Evolutionary conservation across 2,797 vertebrate genomes (phyloP), one percentile per base, ranked within the genome.

Genomic region (Parambassis ranga): DNA sequence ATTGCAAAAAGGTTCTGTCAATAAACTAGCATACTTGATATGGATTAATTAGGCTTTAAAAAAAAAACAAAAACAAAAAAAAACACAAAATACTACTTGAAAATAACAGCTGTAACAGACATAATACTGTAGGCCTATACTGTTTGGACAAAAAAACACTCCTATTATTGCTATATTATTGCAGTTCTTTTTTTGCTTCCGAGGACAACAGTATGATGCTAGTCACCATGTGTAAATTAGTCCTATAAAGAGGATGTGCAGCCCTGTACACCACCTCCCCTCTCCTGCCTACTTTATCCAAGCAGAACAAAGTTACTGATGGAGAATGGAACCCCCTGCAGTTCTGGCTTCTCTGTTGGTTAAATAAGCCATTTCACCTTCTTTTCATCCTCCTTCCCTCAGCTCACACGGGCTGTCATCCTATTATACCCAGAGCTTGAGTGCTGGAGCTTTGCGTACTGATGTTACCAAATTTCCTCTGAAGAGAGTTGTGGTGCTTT

Each of bases 281-380:
- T 65, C 65, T 82, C 63, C 74, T 82, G 60, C 82, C 62, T 51
- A 62, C 67, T 83, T 84, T 75, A 75, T 65, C 77, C 70, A 82
- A 61, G 80, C 71, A 92, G 87, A 81, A 85, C 77, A 85, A 85
- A 87, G 88, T 79, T 72, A 58, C 73, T 65, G 83, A 78, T 83
- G 73, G 83, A 88, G 81, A 82, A 74, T 82, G 79, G 81, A 88
- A 79, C 64, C 71, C 85, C 87, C 88, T 44, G 82, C 76, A 86
- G 88, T 70, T 87, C 57, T 67, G n/a, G 24, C 41, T 78, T 87
- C 75, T 86, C 82, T 82, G 79, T 71, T 77, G 81, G 82, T 90
- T 91, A 91, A 92, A 89, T 84, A 87, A 85, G 87, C 83, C 82
- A 82, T 88, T 90, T 89, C 85, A 86, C 84, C 79, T 75, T 62